Percentiles rank a stretch among this genome's conserved stretches.
phyloP scores from a whole-genome alignment of 2,113 vertebrate species.

The Plectropomus leopardus region DNA sequence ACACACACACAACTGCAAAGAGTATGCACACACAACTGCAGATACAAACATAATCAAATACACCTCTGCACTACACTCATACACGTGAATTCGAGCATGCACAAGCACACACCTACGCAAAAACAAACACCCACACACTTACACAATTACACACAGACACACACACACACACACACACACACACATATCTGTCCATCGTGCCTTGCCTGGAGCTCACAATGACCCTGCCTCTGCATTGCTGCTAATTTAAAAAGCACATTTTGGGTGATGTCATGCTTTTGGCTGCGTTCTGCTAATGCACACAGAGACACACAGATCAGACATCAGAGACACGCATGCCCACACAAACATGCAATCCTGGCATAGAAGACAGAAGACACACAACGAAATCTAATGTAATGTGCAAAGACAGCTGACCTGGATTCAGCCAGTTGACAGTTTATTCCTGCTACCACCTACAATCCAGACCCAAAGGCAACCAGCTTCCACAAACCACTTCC shows the following conservation, averaged over 20 bases:
- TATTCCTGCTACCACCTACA: slow-evolving; percentile 58
- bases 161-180: slow-evolving; percentile 3
- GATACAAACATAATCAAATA: neutral
- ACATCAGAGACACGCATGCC: slow-evolving; percentile 16
- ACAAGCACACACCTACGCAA: neutral
- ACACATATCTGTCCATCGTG: slow-evolving; percentile 26
- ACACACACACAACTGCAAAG: neutral
- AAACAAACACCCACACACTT: neutral
- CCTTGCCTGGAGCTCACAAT: slow-evolving; percentile 44
- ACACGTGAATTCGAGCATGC: neutral
- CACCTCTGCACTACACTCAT: neutral
- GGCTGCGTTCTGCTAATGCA: slow-evolving; percentile 32
- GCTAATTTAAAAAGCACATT: slow-evolving; percentile 55
- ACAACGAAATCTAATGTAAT: slow-evolving; percentile 56
- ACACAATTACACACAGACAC: slow-evolving; percentile 9
- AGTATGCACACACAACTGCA: neutral
- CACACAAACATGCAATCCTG: neutral
- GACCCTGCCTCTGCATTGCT: slow-evolving; percentile 38
- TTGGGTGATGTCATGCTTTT: slow-evolving; percentile 63
- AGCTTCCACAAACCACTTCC: slow-evolving; percentile 19
- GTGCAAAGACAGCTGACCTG: slow-evolving; percentile 72
- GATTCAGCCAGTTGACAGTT: slow-evolving; percentile 60
- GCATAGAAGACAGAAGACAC: slow-evolving; percentile 39
- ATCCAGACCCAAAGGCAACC: slow-evolving; percentile 46
- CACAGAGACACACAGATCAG: slow-evolving; percentile 29